Percentiles rank a stretch among this genome's conserved stretches.
Conservation (phyloP, 2,797 vertebrate genomes). For the Cetoscarus ocellatus region DNA sequence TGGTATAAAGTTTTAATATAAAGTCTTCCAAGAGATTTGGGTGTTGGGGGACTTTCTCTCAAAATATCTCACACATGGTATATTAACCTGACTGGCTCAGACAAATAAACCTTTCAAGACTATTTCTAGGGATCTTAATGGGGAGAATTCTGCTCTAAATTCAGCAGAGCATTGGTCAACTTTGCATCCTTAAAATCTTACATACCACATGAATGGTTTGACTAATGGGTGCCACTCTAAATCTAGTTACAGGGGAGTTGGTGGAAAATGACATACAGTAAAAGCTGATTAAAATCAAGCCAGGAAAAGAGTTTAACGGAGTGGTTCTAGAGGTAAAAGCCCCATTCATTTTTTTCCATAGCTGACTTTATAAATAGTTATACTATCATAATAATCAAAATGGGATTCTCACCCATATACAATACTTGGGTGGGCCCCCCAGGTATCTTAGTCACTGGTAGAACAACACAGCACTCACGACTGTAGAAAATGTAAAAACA, state of each 20-base stretch:
- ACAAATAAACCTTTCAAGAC: background rate
- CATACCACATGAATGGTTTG: background rate
- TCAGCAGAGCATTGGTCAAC: background rate
- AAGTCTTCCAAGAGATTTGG: background rate
- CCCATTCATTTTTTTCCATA: too few relatives aligned
- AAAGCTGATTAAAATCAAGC: conserved; percentile 50
- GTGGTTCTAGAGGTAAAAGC: background rate
- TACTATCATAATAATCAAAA: too few relatives aligned
- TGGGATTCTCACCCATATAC: too few relatives aligned
- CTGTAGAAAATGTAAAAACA: conserved; percentile 22
- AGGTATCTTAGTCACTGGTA: too few relatives aligned
- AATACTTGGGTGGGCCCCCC: too few relatives aligned
- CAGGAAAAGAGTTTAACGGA: conserved; percentile 22
- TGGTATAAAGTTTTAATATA: conserved; percentile 5
- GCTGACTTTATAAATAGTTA: too few relatives aligned
- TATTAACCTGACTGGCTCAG: background rate
- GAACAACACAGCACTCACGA: background rate
- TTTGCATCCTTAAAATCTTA: background rate
- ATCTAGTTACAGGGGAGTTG: conserved; percentile 14
- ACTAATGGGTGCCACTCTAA: conserved; percentile 6
- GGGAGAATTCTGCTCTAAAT: conserved; percentile 1
- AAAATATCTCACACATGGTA: background rate
- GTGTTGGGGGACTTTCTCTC: background rate
- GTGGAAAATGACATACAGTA: conserved; percentile 19
- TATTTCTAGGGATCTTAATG: conserved; percentile 1